Base-by-base conservation (phyloP, 2,888 invertebrate genomes). In the Trypoxylon attenuatum region DNA sequence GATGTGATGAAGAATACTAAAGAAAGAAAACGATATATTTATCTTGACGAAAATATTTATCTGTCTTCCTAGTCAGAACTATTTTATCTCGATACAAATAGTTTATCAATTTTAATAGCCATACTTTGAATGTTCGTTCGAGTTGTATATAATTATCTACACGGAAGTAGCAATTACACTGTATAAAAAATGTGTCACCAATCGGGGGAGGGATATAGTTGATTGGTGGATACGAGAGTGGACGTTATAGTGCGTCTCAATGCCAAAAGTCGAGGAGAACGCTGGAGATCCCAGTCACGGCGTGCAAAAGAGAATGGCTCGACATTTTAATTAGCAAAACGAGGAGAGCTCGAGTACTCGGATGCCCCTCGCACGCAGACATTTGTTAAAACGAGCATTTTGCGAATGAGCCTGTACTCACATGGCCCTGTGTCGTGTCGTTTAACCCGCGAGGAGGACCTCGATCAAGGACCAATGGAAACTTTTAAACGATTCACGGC, bases 391-490 rank as follows among this genome's bases (percentile, higher is more conserved):
- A 58, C 45, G 52, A 54, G 55, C 38, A 65, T 61, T 71, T 69
- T 65, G 60, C 59, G 65, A 68, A 59, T 55, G 57, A 19, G n/a
- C n/a, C n/a, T n/a, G n/a, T 43, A 55, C 42, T 58, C 41, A 50
- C 56, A 55, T 58, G 72, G 69, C 78, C 82, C 79, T 80, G 79
- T 69, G 47, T 23, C 50, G 68, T 74, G 78, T 69, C 69, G 67
- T 71, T 81, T 81, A 77, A 81, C 72, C 74, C 69, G 59, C 42
- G 50, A 49, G 58, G 53, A 56, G 16, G 55, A 49, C 51, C 41
- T 29, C 62, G 61, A 77, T 76, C 82, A 81, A 81, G 82, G 81
- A 79, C 74, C 70, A 76, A 65, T 77, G 82, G 78, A 81, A 80
- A 76, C 66, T 78, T 80, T 73, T 63, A 43, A 60, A 51, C 41